These are phyloP conservation scores for human (Homo sapiens) DNA, from an alignment of 2,113 vertebrate species.

Conservation along the genomic window DNA sequence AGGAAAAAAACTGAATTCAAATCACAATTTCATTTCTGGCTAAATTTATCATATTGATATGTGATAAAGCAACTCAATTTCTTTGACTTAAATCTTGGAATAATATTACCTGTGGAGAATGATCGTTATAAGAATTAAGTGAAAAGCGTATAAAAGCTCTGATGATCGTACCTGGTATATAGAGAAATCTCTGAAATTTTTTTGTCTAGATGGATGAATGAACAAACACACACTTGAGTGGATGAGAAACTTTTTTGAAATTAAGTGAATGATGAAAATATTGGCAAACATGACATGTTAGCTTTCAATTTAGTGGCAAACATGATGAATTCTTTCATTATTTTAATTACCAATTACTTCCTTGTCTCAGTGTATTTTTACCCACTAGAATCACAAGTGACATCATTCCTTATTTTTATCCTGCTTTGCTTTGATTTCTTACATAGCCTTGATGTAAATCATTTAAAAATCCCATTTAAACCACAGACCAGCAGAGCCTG, in stretches of 20 bases:
- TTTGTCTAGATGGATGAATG: background rate
- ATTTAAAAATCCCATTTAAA: slow-evolving; percentile 53
- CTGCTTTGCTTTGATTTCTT: slow-evolving; percentile 61
- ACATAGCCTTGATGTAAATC: slow-evolving; percentile 42
- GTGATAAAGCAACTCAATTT: background rate
- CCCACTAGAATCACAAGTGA: background rate
- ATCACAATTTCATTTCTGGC: background rate
- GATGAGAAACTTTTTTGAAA: background rate
- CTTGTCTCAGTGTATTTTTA: background rate
- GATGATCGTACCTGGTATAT: rapidly evolving
- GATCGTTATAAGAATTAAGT: background rate
- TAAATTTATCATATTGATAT: background rate
- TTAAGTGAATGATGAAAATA: background rate
- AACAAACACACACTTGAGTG: background rate
- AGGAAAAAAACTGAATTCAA: background rate
- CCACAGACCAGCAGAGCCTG: background rate
- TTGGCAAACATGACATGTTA: background rate
- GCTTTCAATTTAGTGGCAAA: background rate
- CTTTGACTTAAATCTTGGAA: background rate
- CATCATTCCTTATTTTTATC: slow-evolving; percentile 22
- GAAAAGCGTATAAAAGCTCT: background rate
- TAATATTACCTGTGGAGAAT: background rate
- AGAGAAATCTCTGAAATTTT: background rate
- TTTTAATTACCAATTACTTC: slow-evolving; percentile 15
- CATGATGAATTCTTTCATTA: background rate